Percentiles rank a stretch among this genome's conserved stretches.
These are phyloP conservation scores for Chrysina gloriosa DNA, from an alignment of 2,888 invertebrate species.

Conservation along the genomic window DNA sequence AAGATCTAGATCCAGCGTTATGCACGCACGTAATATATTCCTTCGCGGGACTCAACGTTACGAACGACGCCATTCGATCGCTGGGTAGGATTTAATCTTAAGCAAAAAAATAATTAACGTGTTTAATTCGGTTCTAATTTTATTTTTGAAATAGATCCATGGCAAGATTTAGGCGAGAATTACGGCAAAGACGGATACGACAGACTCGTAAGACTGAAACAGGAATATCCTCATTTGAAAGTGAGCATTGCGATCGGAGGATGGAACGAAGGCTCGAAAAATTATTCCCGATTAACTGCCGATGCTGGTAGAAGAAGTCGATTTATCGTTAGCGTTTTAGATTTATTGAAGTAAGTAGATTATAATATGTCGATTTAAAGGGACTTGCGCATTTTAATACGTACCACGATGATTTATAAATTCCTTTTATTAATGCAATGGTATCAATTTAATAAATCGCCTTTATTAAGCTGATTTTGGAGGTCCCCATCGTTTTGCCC, in stretches of 20 bases:
- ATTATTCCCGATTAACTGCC: slow-evolving; percentile 78
- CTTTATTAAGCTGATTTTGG: too few species aligned
- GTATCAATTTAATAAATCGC: too few species aligned
- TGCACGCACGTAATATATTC: slow-evolving; percentile 87
- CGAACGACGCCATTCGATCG: slow-evolving; percentile 75
- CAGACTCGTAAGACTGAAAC: slow-evolving; percentile 69
- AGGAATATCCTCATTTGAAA: slow-evolving; percentile 77
- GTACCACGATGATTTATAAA: too few species aligned
- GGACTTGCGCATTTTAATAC: too few species aligned
- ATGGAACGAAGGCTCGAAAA: slow-evolving; percentile 89
- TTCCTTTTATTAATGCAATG: too few species aligned
- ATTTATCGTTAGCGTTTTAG: slow-evolving; percentile 78
- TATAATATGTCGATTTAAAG: slow-evolving; percentile 65
- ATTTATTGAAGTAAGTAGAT: slow-evolving; percentile 72
- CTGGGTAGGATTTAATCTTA: slow-evolving; percentile 68
- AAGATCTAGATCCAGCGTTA: slow-evolving; percentile 77
- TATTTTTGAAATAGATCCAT: slow-evolving; percentile 73
- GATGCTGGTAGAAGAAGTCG: slow-evolving; percentile 71
- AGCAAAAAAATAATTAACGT: neutral
- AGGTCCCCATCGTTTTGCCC: too few species aligned
- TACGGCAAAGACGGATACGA: slow-evolving; percentile 80
- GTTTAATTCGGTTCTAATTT: too few species aligned
- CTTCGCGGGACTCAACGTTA: slow-evolving; percentile 81
- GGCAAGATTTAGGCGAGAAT: slow-evolving; percentile 80
- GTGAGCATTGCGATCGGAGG: slow-evolving; percentile 85